Conservation (phyloP, 2,888 invertebrate genomes). For the Himalopsyche tibetana region DNA sequence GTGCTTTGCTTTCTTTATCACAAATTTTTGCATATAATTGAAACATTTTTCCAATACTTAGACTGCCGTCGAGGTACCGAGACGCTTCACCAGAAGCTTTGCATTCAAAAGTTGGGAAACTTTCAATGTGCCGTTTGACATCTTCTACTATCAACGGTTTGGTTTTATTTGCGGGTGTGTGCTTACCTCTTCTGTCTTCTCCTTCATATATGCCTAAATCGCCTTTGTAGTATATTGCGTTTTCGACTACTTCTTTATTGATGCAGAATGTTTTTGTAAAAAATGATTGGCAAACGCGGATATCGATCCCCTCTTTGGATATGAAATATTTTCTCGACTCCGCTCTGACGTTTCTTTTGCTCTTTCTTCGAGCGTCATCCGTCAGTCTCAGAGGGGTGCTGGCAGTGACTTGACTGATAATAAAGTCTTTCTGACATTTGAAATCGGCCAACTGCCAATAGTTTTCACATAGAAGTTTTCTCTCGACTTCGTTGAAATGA, state of each 20-base stretch:
- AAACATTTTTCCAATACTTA: constrained; percentile 13
- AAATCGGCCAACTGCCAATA: not conserved
- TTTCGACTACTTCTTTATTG: constrained; percentile 13
- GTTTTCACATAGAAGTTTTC: not conserved
- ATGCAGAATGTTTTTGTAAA: not conserved
- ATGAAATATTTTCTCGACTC: constrained; percentile 31
- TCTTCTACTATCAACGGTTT: not conserved
- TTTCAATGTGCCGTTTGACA: constrained; percentile 18
- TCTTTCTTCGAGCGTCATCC: not conserved
- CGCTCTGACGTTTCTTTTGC: not conserved
- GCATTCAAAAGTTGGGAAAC: not conserved
- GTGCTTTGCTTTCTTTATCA: not conserved
- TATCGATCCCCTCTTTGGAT: not conserved
- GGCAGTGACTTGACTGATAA: not conserved
- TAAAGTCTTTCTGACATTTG: not conserved
- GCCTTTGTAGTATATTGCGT: not conserved
- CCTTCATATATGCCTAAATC: not conserved
- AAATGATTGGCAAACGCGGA: constrained; percentile 1
- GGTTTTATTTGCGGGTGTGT: not conserved
- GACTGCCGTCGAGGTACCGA: not conserved
- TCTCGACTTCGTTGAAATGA: not conserved
- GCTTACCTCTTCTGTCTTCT: not conserved
- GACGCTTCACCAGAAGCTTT: not conserved
- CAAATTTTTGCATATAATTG: not conserved
- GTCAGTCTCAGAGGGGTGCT: not conserved